Evolutionary conservation across 2,113 vertebrate species (phyloP).

Genomic region (Pogonocichla stellata): DNA sequence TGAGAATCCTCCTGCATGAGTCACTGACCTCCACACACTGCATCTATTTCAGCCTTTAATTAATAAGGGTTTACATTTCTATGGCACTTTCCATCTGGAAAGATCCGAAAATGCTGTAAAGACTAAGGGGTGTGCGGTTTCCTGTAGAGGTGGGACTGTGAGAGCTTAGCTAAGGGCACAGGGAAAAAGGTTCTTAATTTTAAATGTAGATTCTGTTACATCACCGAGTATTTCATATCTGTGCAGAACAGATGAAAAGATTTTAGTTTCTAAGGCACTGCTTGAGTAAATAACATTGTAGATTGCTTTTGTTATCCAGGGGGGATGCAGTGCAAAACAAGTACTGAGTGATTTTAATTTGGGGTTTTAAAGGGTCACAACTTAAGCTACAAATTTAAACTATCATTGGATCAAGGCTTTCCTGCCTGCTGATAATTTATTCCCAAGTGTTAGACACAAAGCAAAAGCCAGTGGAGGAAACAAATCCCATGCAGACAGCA

Average conservation of each 20-base stretch:
- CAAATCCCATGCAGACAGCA: neutral
- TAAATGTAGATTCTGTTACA: neutral
- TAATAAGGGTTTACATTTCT: slow-evolving; percentile 50
- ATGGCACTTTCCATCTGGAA: slow-evolving; percentile 33
- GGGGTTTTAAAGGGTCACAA: neutral
- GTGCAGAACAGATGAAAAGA: neutral
- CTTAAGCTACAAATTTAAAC: neutral
- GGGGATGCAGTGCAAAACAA: neutral
- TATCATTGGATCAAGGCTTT: neutral
- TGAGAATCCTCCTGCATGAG: slow-evolving; percentile 49
- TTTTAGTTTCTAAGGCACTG: neutral
- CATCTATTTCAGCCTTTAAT: slow-evolving; percentile 50
- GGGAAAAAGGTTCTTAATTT: neutral
- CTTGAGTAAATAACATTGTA: neutral
- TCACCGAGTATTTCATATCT: neutral
- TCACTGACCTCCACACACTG: slow-evolving; percentile 54
- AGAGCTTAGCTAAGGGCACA: neutral
- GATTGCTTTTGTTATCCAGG: neutral
- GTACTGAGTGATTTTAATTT: neutral
- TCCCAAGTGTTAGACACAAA: neutral
- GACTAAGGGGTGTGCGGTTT: neutral
- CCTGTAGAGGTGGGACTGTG: neutral
- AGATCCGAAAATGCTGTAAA: neutral
- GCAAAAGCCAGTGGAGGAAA: neutral
- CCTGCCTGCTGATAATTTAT: neutral